These are phyloP conservation scores for Cololabis saira DNA, from an alignment of 2,113 vertebrate genomes.

Conservation along the genomic window DNA sequence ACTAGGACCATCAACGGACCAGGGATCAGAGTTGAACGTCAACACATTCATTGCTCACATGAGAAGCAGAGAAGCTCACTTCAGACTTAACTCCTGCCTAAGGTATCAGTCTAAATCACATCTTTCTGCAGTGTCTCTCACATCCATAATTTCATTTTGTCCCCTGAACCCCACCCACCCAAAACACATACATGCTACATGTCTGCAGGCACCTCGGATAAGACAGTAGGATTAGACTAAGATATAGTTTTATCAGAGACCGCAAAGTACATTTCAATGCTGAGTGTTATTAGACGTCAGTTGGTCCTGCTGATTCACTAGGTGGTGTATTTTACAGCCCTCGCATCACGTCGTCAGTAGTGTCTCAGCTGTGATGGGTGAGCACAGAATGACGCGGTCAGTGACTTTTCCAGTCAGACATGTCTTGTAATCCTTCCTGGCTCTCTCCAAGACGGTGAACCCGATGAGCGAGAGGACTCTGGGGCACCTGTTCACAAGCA, in stretches of 20 bases:
- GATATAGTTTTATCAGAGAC: slow-evolving; percentile 64
- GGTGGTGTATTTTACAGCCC: slow-evolving; percentile 43
- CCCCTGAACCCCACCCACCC: slow-evolving; percentile 24
- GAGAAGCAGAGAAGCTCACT: slow-evolving; percentile 18
- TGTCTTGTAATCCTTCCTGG: slow-evolving; percentile 51
- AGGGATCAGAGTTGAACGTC: slow-evolving; percentile 38
- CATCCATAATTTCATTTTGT: slow-evolving; percentile 11
- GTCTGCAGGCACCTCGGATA: slow-evolving; percentile 81
- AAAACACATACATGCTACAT: slow-evolving; percentile 84
- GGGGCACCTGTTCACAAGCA: slow-evolving; percentile 35
- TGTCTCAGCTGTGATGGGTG: slow-evolving; percentile 31
- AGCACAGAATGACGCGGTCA: slow-evolving; percentile 36
- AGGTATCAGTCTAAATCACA: background rate
- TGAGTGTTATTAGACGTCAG: slow-evolving; percentile 51
- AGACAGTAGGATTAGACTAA: slow-evolving; percentile 76
- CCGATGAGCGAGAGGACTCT: slow-evolving; percentile 34
- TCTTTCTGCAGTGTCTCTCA: slow-evolving; percentile 26
- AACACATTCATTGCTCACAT: slow-evolving; percentile 35
- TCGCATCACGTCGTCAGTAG: slow-evolving; percentile 38
- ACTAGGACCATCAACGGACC: slow-evolving; percentile 38
- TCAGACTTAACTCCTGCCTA: slow-evolving; percentile 7
- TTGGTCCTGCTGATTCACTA: slow-evolving; percentile 44
- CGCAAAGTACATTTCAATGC: slow-evolving; percentile 67
- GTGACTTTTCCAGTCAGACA: slow-evolving; percentile 37
- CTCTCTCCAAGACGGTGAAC: slow-evolving; percentile 61